Percentiles rank a stretch among this genome's conserved stretches.
These are phyloP conservation scores for Apoda limacodes DNA, from an alignment of 2,888 invertebrate species.

Conservation along the genomic window DNA sequence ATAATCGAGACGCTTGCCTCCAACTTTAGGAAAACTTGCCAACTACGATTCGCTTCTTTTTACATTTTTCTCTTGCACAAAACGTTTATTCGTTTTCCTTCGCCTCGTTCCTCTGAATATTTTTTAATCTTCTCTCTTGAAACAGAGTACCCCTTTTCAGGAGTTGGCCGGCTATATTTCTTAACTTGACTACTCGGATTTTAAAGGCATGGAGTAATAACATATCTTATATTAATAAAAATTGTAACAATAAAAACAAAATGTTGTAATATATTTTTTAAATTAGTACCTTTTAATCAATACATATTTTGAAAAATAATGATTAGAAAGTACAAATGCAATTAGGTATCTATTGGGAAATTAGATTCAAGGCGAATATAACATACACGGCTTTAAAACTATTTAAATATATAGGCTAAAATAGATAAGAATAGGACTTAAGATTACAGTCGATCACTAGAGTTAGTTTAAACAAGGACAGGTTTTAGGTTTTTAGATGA, in stretches of 20 bases:
- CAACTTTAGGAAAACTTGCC: conserved; percentile 59
- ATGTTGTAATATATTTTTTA: conserved; percentile 12
- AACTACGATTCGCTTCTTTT: conserved; percentile 58
- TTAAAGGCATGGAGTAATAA: conserved; percentile 30
- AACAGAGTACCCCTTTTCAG: conserved; percentile 65
- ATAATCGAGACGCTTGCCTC: conserved; percentile 28
- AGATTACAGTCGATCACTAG: too few species aligned
- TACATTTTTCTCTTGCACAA: conserved; percentile 52
- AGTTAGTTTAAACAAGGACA: too few species aligned
- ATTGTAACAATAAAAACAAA: conserved; percentile 9
- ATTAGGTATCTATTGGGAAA: too few species aligned
- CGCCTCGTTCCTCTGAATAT: conserved; percentile 42
- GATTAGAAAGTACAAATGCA: too few species aligned
- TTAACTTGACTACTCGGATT: conserved; percentile 55
- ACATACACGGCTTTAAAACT: too few species aligned
- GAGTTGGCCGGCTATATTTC: conserved; percentile 64
- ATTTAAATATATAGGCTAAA: too few species aligned
- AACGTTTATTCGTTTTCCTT: conserved; percentile 33
- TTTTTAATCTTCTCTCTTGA: conserved; percentile 46
- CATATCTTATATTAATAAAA: conserved; percentile 9
- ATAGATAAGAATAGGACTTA: too few species aligned
- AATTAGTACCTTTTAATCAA: too few species aligned
- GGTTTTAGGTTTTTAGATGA: too few species aligned
- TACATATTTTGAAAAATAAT: too few species aligned
- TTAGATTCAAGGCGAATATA: too few species aligned